Base-by-base conservation (phyloP, 2,797 vertebrate genomes). In the Gobionotothen gibberifrons region DNA sequence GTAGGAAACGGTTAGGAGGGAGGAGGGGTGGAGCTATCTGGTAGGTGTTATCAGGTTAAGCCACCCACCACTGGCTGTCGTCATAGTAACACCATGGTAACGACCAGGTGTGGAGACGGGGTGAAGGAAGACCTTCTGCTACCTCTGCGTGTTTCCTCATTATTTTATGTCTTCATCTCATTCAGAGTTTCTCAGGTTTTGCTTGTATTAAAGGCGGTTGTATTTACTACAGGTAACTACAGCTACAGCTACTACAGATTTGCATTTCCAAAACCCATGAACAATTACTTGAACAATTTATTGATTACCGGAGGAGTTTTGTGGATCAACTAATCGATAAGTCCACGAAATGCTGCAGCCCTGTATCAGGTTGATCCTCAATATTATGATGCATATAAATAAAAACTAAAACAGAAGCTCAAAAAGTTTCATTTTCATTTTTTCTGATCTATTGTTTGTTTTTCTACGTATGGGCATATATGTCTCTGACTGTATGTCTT, bases 71-170 rank as follows among this genome's bases (percentile, higher is more conserved):
- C 68, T 78, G 82, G 73, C 87, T 75, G 91, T 92, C 78, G 39
- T 89, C 86, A 91, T 89, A 87, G 91, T 79, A 79, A 92, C 90
- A 74, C 81, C 88, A 90, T 92, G 89, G 92, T 74, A 89, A 92
- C 91, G 22, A 49, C 80, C 85, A 92, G 87, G 87, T 90, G 90
- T 90, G 86, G 73, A 39, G 17, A 57, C 44, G 74, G 67, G 51
- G 73, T 71, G 57, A 77, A 84, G 64, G 16, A 13, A 79, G 46
- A 61, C 73, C 56, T 67, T 71, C 42, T 7, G 21, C 59, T 78
- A 74, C 49, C 62, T 83, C 64, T 82, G 32, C 32, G 29, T 19
- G 32, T 36, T 57, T 70, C 61, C 26, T 83, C 56, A 12, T 71
- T 16, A 42, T 59, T n/a, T 36, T 64, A 56, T 53, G 51, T 58